These are phyloP conservation scores for Discoglossus pictus DNA, from an alignment of 2,797 vertebrate species.

Conservation along the genomic window DNA sequence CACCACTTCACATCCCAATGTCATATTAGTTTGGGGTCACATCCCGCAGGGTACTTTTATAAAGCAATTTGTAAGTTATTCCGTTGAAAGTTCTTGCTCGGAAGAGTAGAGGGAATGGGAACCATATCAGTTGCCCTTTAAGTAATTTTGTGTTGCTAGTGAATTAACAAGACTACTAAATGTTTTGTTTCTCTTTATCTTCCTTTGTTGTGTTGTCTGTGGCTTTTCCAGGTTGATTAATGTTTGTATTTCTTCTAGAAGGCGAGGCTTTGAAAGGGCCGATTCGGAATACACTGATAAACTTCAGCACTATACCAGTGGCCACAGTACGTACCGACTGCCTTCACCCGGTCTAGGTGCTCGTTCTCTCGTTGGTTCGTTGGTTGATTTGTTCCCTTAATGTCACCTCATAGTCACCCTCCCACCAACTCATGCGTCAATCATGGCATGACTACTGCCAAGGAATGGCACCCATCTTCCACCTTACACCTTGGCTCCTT, in stretches of 20 bases:
- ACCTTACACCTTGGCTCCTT: background rate
- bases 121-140: no score
- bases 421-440: slow-evolving; percentile 4
- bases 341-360: slow-evolving; percentile 31
- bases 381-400: slow-evolving; percentile 54
- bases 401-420: slow-evolving; percentile 32
- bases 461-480: background rate
- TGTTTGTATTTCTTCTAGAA: slow-evolving; percentile 74
- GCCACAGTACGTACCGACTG: slow-evolving; percentile 86
- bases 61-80: no score
- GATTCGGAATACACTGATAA: slow-evolving; percentile 96
- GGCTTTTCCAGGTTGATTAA: slow-evolving; percentile 8
- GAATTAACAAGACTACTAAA: no score
- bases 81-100: no score
- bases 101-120: no score
- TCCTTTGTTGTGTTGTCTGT: background rate
- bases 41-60: no score
- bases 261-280: slow-evolving; percentile 84
- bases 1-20: background rate
- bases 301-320: slow-evolving; percentile 95
- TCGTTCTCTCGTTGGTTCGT: slow-evolving; percentile 54
- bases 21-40: no score
- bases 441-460: no score
- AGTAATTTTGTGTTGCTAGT: no score
- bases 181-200: background rate